Evolutionary conservation across 2,113 vertebrate genomes (phyloP).

Genomic region (Crotalus helleri): DNA sequence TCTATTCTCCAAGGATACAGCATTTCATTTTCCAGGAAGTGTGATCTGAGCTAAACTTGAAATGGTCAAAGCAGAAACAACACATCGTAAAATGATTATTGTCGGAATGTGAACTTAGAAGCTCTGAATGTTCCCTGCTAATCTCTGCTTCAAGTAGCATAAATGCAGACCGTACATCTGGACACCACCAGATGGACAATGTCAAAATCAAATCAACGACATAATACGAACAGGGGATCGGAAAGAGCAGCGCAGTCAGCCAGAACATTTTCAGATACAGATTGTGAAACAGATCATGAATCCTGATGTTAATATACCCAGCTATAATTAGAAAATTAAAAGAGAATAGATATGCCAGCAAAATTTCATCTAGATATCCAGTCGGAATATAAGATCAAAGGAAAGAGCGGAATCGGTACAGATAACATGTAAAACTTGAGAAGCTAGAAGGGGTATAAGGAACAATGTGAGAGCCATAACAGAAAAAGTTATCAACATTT

Average conservation of each 20-base stretch:
- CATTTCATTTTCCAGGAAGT: not conserved
- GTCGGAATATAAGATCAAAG: not conserved
- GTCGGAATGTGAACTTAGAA: not conserved
- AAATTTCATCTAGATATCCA: not conserved
- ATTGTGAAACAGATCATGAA: not conserved
- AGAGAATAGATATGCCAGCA: not conserved
- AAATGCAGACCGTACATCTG: not conserved
- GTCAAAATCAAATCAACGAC: not conserved
- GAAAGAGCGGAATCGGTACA: not conserved
- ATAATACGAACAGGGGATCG: not conserved
- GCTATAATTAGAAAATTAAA: not conserved
- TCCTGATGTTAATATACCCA: not conserved
- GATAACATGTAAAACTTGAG: not conserved
- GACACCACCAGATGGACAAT: not conserved
- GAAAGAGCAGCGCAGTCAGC: not conserved
- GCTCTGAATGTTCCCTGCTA: not conserved
- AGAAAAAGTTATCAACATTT: not conserved
- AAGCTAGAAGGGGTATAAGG: not conserved
- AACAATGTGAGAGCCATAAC: not conserved
- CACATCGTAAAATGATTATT: not conserved
- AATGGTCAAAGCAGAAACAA: not conserved
- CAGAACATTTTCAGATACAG: not conserved
- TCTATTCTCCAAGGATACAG: not conserved
- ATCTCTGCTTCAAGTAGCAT: not conserved
- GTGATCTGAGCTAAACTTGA: not conserved